Evolutionary conservation across 2,888 invertebrate genomes (phyloP), one percentile per base, ranked within the genome.

Genomic region (Philereme transversata): DNA sequence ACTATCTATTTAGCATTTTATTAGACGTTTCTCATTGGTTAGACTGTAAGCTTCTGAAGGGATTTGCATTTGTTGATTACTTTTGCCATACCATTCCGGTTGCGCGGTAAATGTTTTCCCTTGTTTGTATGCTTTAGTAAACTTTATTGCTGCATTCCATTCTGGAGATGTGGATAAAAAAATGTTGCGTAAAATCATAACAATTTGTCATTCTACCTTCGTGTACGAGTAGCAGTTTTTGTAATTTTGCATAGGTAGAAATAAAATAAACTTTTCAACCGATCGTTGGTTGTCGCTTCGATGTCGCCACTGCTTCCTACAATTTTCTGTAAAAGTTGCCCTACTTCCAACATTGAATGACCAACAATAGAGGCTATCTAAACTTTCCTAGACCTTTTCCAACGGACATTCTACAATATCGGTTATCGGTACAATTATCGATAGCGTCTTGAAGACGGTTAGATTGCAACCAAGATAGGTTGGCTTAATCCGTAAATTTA

Each of bases 401-500:
- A 74, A 71, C 72, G 74, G 75, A 76, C 81, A 82, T 77, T 76
- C 73, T 70, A 78, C 76, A 81, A 83, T 82, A 84, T 83, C 82
- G 82, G 84, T 77, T 84, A 84, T 86, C 84, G 77, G 79, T 74
- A 85, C 88, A 88, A 88, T 90, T 90, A 90, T 87, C 88, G 85
- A 84, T 80, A 81, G 82, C 79, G 73, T 77, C 78, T 76, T 78
- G 83, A 80, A 81, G 81, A 81, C 81, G 82, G 74, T 74, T 74
- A 84, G 90, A 90, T 90, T 78, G 84, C 84, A 84, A 89, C 90
- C 75, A 62, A 79, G 86, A 88, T 87, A 81, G 85, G 88, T 87
- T 83, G 80, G 87, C 85, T 88, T 84, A 87, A 88, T 87, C 88
- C 83, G 79, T 75, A 84, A 87, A 89, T 89, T 90, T 89, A 90